These are phyloP conservation scores for Ephydatia muelleri DNA, from an alignment of 37 sponge, comb jelly and placozoan genomes.

Conservation along the genomic window DNA sequence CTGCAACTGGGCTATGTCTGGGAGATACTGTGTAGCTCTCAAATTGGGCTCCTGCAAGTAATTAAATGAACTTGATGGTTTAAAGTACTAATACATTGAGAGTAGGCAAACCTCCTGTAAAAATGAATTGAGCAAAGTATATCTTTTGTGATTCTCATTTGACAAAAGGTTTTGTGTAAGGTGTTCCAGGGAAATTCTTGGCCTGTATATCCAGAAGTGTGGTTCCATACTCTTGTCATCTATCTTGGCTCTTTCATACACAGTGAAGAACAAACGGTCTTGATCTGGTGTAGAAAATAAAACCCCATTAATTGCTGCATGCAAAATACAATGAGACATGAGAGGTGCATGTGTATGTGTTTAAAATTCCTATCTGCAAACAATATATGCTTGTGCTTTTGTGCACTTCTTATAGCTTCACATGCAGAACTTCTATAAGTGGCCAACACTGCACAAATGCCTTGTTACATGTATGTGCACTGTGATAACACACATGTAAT, in stretches of 20 bases:
- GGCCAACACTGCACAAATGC: too few species aligned
- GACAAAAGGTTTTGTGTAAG: conserved; percentile 25
- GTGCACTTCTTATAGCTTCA: too few species aligned
- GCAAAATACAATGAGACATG: too few species aligned
- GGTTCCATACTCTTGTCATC: conserved; percentile 27
- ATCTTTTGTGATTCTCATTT: not conserved
- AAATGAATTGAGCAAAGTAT: not conserved
- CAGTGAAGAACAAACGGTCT: conserved; percentile 59
- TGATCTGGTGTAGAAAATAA: conserved; percentile 36
- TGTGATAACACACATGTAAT: too few species aligned
- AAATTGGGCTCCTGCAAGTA: conserved; percentile 41
- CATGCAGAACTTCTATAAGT: too few species aligned
- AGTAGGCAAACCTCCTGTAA: not conserved
- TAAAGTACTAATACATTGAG: conserved; percentile 4
- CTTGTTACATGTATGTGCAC: too few species aligned
- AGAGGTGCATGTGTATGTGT: too few species aligned
- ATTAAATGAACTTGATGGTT: too few species aligned
- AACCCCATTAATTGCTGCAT: too few species aligned
- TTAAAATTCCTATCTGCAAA: too few species aligned
- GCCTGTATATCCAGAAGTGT: conserved; percentile 66
- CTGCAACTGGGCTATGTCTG: conserved; percentile 73
- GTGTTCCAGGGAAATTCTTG: conserved; percentile 64
- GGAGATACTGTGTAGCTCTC: conserved; percentile 72
- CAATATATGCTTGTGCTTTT: too few species aligned
- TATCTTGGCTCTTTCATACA: conserved; percentile 49